A percentile compares a stretch with the other conserved stretches of the same genome.
Evolutionary conservation across 2,113 vertebrate species (phyloP).

Genomic region (Ictalurus furcatus): DNA sequence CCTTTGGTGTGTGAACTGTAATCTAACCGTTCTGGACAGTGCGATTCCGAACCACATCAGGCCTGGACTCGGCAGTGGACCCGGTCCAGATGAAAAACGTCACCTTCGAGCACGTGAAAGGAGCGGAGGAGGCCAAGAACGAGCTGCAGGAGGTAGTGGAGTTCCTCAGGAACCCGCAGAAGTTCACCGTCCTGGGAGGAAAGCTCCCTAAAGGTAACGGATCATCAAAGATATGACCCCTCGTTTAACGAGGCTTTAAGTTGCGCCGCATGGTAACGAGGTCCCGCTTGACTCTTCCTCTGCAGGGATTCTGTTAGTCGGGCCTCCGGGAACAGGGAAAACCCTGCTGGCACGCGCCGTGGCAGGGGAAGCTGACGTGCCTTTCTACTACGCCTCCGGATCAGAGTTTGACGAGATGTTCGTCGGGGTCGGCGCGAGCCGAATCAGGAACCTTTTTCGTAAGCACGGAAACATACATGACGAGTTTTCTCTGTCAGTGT

Average conservation of each 20-base stretch:
- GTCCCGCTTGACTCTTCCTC: neutral
- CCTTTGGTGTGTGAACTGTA: conserved; percentile 71
- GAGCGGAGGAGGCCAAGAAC: conserved; percentile 95
- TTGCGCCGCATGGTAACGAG: neutral
- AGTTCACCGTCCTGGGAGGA: conserved; percentile 92
- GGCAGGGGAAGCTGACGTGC: conserved; percentile 95
- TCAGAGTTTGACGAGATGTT: conserved; percentile 99
- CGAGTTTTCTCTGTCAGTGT: neutral
- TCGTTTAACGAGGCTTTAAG: neutral
- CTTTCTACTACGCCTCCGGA: conserved; percentile 95
- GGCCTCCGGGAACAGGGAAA: conserved; percentile 96
- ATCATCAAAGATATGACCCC: neutral
- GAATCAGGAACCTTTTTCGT: conserved; percentile 97
- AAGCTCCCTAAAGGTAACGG: conserved; percentile 94
- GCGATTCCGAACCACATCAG: conserved; percentile 93
- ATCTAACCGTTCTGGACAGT: conserved; percentile 80
- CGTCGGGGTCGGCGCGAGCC: conserved; percentile 95
- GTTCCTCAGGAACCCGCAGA: conserved; percentile 94
- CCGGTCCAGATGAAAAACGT: conserved; percentile 97
- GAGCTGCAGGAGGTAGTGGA: conserved; percentile 98
- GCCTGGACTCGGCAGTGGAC: conserved; percentile 93
- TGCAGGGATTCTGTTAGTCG: conserved; percentile 89
- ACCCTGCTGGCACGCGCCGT: conserved; percentile 94
- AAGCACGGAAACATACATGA: conserved; percentile 52
- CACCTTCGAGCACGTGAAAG: conserved; percentile 98